Percentiles rank a stretch among this genome's conserved stretches.
These are phyloP conservation scores for Hypocryptadius cinnamomeus DNA, from an alignment of 2,113 vertebrate genomes.

Conservation along the genomic window DNA sequence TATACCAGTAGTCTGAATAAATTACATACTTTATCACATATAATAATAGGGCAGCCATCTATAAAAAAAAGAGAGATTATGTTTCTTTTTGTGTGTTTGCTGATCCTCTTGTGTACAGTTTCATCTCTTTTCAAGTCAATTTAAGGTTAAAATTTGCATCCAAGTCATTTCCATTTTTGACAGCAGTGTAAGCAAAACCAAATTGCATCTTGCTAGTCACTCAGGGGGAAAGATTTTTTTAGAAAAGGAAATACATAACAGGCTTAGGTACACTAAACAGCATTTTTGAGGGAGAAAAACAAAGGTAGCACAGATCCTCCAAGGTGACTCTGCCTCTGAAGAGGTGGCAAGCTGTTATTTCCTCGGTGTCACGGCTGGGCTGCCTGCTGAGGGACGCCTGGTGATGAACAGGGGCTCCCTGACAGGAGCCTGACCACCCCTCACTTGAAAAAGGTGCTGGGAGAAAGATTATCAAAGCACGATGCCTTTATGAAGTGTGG, in stretches of 20 bases:
- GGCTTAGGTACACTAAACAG: not conserved
- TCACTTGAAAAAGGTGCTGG: not conserved
- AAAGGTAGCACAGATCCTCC: not conserved
- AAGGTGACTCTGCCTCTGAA: conserved; percentile 43
- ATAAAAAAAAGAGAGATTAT: not conserved
- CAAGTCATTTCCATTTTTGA: not conserved
- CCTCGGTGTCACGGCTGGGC: not conserved
- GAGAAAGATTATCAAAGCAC: not conserved
- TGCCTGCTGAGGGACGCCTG: not conserved
- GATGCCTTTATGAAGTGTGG: not conserved
- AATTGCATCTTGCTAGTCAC: not conserved
- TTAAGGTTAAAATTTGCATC: not conserved
- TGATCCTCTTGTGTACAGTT: not conserved
- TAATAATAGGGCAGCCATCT: not conserved
- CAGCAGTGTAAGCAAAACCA: not conserved
- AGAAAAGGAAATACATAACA: not conserved
- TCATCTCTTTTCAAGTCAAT: not conserved
- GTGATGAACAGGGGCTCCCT: not conserved
- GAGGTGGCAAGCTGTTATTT: conserved; percentile 39
- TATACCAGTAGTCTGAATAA: not conserved
- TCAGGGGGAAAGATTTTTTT: not conserved
- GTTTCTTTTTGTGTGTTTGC: not conserved
- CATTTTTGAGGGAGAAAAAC: not conserved
- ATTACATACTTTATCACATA: not conserved
- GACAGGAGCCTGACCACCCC: not conserved